Percentiles rank a stretch among this genome's conserved stretches.
Conservation (phyloP, 1,140 invertebrate genomes). For the Muscidifurax raptorellus region DNA sequence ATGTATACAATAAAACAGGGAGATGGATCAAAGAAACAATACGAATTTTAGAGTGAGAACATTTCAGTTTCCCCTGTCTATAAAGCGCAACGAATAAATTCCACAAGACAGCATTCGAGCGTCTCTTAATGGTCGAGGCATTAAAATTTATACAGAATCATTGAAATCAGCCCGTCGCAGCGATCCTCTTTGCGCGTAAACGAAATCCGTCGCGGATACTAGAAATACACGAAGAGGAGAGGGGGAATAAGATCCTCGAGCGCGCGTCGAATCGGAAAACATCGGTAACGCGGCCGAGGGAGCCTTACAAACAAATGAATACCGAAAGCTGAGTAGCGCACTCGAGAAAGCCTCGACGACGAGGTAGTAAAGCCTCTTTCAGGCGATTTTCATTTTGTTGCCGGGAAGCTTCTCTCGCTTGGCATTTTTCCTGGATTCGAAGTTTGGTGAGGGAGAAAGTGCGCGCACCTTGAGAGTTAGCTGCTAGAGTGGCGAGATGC, state of each 20-base stretch:
- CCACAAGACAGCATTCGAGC: neutral
- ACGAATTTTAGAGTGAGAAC: too few relatives aligned
- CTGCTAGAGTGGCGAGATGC: conserved; percentile 46
- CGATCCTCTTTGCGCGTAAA: conserved; percentile 14
- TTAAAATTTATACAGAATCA: conserved; percentile 40
- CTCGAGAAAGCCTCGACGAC: conserved; percentile 1
- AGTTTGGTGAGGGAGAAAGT: conserved; percentile 39
- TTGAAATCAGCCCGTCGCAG: conserved; percentile 21
- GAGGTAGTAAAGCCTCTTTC: conserved; percentile 46
- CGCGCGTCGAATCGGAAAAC: conserved; percentile 42
- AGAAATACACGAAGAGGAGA: neutral
- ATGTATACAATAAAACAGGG: too few relatives aligned
- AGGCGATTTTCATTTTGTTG: conserved; percentile 50
- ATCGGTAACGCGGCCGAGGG: conserved; percentile 24
- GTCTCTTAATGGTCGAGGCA: neutral
- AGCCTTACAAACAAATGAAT: conserved; percentile 48
- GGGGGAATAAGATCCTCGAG: neutral
- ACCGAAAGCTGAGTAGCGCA: conserved; percentile 27
- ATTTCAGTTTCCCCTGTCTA: too few relatives aligned
- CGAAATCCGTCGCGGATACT: neutral
- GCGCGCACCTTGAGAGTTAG: conserved; percentile 57
- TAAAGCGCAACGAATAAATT: neutral
- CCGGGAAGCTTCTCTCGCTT: neutral
- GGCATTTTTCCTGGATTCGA: neutral
- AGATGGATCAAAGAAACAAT: too few relatives aligned